Base-by-base conservation (phyloP, 2,888 invertebrate species). In the Steromphala cineraria region DNA sequence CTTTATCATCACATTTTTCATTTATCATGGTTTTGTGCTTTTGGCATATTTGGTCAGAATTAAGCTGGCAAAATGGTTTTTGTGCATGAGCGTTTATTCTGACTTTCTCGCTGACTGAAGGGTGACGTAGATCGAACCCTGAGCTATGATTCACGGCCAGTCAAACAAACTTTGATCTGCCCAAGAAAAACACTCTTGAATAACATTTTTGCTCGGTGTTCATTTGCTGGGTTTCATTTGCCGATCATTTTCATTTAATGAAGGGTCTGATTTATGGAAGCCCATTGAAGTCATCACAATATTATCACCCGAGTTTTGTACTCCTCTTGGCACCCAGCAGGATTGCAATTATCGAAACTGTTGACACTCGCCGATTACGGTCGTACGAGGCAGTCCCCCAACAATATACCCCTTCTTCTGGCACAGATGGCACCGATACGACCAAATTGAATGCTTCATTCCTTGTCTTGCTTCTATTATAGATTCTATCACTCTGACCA, bases 401-500 rank as follows among this genome's bases (percentile, higher is more conserved):
- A 71, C 71, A 71, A 71, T 71, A 71, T 71, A 71, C 40, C 40
- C 71, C 55, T 53, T 28, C n/a, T 76, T 28, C 55, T 53, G 7
- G 76, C 76, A 76, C 76, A 76, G 76, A 76, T 76, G 76, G 76
- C 36, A 76, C 53, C 24, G 76, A 76, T 76, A 76, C 24, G 24
- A 55, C 55, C 10, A 31, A 53, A 55, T 53, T 31, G 55, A 76
- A 76, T 5, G 76, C 52, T 79, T 46, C 53, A n/a, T 53, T 52
- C 71, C 67, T 79, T 53, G 67, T 53, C 52, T 79, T 28, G 24
- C 17, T 31, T 5, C 52, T 53, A 67, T 28, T 31, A 71, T 53
- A n/a, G 53, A 53, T 79, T 79, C 79, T 76, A 75, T 79, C 79
- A 55, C 75, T 79, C 79, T 67, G 17, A 76, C 81, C 75, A 52